phyloP scores from a whole-genome alignment of 2,797 vertebrate genomes.

The Oryzias dopingdopingensis region DNA sequence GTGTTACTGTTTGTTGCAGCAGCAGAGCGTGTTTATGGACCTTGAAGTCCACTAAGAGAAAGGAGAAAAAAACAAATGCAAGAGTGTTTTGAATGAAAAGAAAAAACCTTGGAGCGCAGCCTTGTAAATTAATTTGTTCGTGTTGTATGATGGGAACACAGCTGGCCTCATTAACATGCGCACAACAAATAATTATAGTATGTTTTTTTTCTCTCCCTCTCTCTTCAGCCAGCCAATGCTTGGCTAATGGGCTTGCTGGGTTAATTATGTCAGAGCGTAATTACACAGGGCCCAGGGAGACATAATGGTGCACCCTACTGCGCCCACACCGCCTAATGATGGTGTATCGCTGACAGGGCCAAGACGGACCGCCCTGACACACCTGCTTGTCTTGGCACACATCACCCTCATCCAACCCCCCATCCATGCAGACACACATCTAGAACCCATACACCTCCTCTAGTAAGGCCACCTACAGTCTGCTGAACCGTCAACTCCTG shows the following conservation, averaged over 20 bases:
- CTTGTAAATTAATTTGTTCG: constrained; percentile 99
- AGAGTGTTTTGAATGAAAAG: constrained; percentile 77
- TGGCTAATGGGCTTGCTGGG: constrained; percentile 99
- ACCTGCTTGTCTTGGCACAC: constrained; percentile 89
- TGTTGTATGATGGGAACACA: constrained; percentile 99
- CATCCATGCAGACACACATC: constrained; percentile 38
- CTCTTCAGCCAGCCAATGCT: constrained; percentile 86
- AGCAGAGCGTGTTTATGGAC: constrained; percentile 68
- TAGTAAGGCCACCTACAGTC: constrained; percentile 20
- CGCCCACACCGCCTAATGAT: constrained; percentile 93
- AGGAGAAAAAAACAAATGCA: constrained; percentile 47
- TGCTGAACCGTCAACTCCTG: constrained; percentile 22
- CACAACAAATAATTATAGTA: constrained; percentile 99
- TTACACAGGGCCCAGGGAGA: constrained; percentile 99
- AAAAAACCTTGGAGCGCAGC: constrained; percentile 84
- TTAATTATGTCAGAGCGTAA: constrained; percentile 99
- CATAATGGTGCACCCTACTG: constrained; percentile 91
- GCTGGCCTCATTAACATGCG: constrained; percentile 99
- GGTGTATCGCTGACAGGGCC: constrained; percentile 88
- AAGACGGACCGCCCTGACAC: constrained; percentile 82
- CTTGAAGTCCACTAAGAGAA: constrained; percentile 75
- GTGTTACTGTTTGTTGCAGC: constrained; percentile 73
- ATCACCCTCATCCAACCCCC: constrained; percentile 40
- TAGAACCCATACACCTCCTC: constrained; percentile 18
- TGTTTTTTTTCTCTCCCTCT: constrained; percentile 72